These are phyloP conservation scores for Drosophila sechellia DNA, from an alignment of 1,140 invertebrate species.

Conservation along the genomic window DNA sequence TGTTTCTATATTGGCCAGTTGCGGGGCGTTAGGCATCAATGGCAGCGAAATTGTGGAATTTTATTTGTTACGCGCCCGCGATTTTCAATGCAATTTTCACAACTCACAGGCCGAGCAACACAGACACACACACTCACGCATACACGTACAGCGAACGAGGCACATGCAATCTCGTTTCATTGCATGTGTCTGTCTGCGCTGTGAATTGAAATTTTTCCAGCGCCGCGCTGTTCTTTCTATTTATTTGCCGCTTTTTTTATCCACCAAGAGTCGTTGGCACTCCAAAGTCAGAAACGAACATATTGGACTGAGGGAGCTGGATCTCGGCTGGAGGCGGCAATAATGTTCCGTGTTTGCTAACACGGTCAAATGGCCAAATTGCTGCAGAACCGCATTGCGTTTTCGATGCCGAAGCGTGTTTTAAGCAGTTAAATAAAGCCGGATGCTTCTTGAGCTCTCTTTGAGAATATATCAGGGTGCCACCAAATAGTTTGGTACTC, in stretches of 20 bases:
- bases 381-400: conserved; percentile 20
- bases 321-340: conserved; percentile 62
- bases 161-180: conserved; percentile 30
- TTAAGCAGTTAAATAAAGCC: neutral
- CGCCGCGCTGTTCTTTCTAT: conserved; percentile 21
- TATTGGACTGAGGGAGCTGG: conserved; percentile 46
- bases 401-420: neutral
- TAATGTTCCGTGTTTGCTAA: conserved; percentile 59
- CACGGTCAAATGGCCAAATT: conserved; percentile 19
- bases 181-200: conserved; percentile 32
- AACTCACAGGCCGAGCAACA: conserved; percentile 11
- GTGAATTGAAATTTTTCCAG: conserved; percentile 51
- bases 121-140: neutral
- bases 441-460: neutral
- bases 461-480: neutral
- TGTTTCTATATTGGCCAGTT: conserved; percentile 39
- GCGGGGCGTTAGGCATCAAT: conserved; percentile 58
- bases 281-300: conserved; percentile 19
- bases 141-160: neutral
- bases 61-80: conserved; percentile 78
- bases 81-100: conserved; percentile 72
- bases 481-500: no score
- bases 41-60: conserved; percentile 65
- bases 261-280: neutral
- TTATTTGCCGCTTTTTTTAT: conserved; percentile 7